phyloP scores from a whole-genome alignment of 2,113 vertebrate genomes.

The Labrus mixtus region DNA sequence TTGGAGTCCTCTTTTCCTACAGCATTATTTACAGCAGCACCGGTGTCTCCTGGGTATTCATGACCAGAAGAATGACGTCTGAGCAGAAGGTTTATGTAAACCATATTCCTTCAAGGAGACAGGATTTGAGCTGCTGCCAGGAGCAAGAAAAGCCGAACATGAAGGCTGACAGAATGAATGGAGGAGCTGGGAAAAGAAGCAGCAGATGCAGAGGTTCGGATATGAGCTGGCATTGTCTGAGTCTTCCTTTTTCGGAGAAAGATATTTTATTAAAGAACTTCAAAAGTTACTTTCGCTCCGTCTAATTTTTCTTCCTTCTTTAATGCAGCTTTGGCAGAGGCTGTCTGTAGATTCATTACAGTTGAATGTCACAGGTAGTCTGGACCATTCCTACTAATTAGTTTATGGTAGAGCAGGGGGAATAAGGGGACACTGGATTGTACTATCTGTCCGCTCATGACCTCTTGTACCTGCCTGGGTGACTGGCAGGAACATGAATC shows the following conservation, averaged over 20 bases:
- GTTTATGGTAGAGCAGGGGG: conserved; percentile 23
- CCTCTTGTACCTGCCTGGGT: conserved; percentile 27
- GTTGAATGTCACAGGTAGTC: conserved; percentile 43
- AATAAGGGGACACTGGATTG: conserved; percentile 27
- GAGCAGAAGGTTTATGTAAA: conserved; percentile 3
- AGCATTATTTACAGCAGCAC: conserved; percentile 17
- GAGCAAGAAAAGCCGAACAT: not conserved
- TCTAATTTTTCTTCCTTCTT: conserved; percentile 18
- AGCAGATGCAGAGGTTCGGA: not conserved
- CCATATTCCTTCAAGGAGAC: not conserved
- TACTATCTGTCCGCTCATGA: conserved; percentile 25
- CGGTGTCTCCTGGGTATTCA: conserved; percentile 4
- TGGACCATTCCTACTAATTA: conserved; percentile 45
- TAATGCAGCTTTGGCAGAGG: conserved; percentile 9
- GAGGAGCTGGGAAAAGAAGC: not conserved
- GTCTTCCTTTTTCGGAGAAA: not conserved
- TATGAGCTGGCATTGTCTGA: not conserved
- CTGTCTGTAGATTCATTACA: conserved; percentile 43
- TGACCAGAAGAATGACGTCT: not conserved
- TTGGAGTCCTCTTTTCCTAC: not conserved
- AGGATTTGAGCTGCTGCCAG: not conserved
- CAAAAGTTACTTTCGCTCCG: conserved; percentile 7
- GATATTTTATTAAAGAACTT: conserved; percentile 27
- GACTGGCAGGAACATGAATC: conserved; percentile 19
- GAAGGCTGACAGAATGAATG: not conserved